Conservation (phyloP, 2,888 invertebrate species). For the Chloroclystis v-ata region DNA sequence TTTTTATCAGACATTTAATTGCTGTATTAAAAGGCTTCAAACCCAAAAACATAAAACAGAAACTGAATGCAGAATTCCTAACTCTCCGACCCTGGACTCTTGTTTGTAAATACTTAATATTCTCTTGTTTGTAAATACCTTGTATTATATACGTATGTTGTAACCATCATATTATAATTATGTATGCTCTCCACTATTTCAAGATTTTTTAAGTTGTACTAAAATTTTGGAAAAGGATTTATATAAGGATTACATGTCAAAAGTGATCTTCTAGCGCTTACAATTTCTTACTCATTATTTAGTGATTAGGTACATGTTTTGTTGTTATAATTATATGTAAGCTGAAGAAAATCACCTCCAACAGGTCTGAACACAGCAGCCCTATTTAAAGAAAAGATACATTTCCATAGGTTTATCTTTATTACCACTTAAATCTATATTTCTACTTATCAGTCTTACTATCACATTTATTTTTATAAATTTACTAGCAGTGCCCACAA, state of each 20-base stretch:
- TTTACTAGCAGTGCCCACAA: too few species aligned
- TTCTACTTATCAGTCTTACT: slow-evolving; percentile 16
- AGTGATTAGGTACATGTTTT: not conserved
- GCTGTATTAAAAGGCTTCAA: too few species aligned
- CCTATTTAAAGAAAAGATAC: slow-evolving; percentile 70
- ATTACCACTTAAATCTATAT: slow-evolving; percentile 47
- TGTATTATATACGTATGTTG: too few species aligned
- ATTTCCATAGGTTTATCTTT: slow-evolving; percentile 44
- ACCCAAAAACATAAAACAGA: too few species aligned
- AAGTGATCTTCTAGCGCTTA: slow-evolving; percentile 58
- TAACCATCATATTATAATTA: too few species aligned
- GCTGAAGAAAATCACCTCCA: slow-evolving; percentile 67
- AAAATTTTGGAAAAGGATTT: slow-evolving; percentile 16
- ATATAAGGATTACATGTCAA: slow-evolving; percentile 63
- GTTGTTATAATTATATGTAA: not conserved
- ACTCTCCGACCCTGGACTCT: too few species aligned
- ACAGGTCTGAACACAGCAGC: slow-evolving; percentile 72
- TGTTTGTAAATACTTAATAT: too few species aligned
- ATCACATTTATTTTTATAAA: slow-evolving; percentile 41
- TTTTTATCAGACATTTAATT: too few species aligned
- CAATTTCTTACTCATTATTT: not conserved
- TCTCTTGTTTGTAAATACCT: too few species aligned
- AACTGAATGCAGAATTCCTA: too few species aligned
- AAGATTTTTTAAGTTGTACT: too few species aligned
- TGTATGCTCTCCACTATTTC: not conserved